Base-by-base conservation (phyloP, 2,113 vertebrate species). In the Zingel zingel region DNA sequence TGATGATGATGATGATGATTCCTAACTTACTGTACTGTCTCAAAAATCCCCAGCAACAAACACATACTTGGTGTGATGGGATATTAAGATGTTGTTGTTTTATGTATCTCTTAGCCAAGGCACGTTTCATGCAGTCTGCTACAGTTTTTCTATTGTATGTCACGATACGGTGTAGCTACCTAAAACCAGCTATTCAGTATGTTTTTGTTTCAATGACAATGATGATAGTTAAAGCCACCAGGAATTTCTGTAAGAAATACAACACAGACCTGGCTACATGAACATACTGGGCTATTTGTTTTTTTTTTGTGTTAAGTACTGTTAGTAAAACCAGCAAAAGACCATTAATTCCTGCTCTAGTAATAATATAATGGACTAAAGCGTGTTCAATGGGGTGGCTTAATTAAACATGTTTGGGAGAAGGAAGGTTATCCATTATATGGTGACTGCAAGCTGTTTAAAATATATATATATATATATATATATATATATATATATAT, bases 71-170 rank as follows among this genome's bases (percentile, higher is more conserved):
- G 54, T 84, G 88, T 89, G 66, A 85, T 74, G 72, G 74, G 85
- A 30, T 89, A 83, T 89, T 82, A 72, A 70, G 5, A 76, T 85
- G 76, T 90, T 84, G 81, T 74, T 86, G 86, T 91, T 91, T 86
- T 81, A 88, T 92, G 90, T 93, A 89, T 86, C 89, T 80, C 82
- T 90, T 91, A 91, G 93, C 91, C 91, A 94, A 89, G 91, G 92
- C 94, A 93, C 82, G 91, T 91, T 91, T 90, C 75, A 87, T 47
- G 62, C 79, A 91, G 91, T 90, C 82, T 84, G 78, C 80, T 71
- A 85, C 83, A 84, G 62, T 77, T 85, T 94, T 92, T 84, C 75
- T 87, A 89, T 84, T 77, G 72, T 90, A 73, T 58, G 75, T 86
- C 80, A 93, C 77, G 56, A 76, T 53, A 39, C 7, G 54, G 87